Conservation (phyloP, 1,140 invertebrate genomes). For the Popillia japonica region DNA sequence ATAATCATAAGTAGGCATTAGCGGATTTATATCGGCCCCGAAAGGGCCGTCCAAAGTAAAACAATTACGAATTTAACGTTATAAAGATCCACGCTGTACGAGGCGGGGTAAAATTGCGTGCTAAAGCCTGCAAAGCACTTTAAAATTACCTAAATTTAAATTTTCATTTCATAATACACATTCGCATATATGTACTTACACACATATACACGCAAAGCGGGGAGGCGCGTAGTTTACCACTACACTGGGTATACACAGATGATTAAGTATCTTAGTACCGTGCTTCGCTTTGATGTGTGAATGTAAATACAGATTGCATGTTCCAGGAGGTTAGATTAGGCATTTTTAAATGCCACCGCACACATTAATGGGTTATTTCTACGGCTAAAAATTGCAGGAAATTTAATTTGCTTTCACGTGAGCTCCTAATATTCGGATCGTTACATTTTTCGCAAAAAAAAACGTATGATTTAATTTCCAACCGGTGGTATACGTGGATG, state of each 20-base stretch:
- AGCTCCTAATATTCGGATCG: constrained; percentile 14
- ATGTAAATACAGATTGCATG: constrained; percentile 25
- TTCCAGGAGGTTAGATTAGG: neutral
- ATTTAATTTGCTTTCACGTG: constrained; percentile 20
- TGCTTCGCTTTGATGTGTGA: neutral
- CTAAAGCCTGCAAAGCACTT: constrained; percentile 26
- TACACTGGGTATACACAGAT: neutral
- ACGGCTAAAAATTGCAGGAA: neutral
- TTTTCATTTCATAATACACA: constrained; percentile 29
- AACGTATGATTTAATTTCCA: constrained; percentile 1
- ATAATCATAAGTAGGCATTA: constrained; percentile 24
- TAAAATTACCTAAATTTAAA: constrained; percentile 31
- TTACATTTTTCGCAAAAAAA: too few species aligned
- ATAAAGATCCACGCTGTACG: neutral
- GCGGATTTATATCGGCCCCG: constrained; percentile 6
- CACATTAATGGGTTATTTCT: constrained; percentile 9
- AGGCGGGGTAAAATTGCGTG: constrained; percentile 20
- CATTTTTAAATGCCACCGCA: constrained; percentile 21
- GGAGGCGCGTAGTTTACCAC: too few species aligned
- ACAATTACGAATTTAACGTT: constrained; percentile 31
- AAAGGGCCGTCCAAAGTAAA: constrained; percentile 4
- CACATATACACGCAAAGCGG: neutral
- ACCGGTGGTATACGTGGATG: too few species aligned
- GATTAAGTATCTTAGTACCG: constrained; percentile 15
- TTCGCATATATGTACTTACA: too few species aligned